phyloP scores from a whole-genome alignment of 2,113 vertebrate species.

The Proterorhinus semilunaris region DNA sequence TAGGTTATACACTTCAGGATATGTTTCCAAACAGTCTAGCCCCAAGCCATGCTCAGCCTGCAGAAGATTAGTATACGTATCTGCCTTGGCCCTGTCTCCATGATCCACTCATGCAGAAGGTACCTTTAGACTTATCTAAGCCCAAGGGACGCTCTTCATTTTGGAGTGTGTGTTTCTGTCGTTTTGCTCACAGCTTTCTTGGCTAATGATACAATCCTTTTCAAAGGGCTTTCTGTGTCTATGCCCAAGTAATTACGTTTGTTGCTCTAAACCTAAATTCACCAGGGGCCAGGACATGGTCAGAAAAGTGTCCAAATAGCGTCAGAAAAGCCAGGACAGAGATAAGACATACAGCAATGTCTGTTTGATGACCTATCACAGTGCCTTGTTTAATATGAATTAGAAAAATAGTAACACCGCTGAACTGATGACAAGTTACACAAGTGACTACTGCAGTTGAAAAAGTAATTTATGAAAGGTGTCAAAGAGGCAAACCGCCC shows the following conservation, averaged over 20 bases:
- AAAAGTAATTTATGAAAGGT: too few relatives aligned
- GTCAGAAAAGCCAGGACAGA: background rate
- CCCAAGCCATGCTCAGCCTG: background rate
- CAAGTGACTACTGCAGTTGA: too few relatives aligned
- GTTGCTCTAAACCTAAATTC: conserved; percentile 1
- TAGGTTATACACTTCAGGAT: background rate
- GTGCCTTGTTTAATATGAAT: too few relatives aligned
- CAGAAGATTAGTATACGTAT: background rate
- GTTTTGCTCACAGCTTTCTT: background rate
- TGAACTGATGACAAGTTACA: too few relatives aligned
- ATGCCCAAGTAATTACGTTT: conserved; percentile 5
- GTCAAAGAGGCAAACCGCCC: too few relatives aligned
- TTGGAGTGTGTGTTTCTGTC: conserved; percentile 7
- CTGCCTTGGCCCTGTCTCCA: background rate
- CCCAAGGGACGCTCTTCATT: conserved; percentile 3
- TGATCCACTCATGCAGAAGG: conserved; percentile 5
- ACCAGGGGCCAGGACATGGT: background rate
- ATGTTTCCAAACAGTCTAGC: background rate
- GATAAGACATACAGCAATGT: background rate
- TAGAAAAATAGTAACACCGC: too few relatives aligned
- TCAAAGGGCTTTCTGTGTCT: background rate
- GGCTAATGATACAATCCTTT: conserved; percentile 15
- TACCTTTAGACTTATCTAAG: conserved; percentile 5
- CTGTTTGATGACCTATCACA: too few relatives aligned
- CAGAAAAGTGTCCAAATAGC: background rate